phyloP scores from a whole-genome alignment of 53 echinoderm and acorn worm genomes.

The Hippasteria phrygiana region DNA sequence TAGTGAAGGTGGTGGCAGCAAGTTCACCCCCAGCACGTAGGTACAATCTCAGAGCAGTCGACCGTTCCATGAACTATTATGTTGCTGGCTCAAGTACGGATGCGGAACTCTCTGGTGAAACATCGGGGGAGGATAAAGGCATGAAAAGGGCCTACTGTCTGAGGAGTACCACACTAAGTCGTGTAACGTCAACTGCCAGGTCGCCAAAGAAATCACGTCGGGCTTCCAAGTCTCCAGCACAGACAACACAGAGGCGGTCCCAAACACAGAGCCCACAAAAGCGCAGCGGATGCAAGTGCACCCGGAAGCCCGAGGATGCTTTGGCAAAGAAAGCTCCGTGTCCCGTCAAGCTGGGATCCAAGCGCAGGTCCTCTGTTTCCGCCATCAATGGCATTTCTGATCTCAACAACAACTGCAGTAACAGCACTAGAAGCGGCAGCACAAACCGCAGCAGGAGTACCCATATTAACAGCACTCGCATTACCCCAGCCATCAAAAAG shows the following conservation, averaged over 20 bases:
- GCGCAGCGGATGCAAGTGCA: background rate
- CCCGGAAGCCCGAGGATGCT: background rate
- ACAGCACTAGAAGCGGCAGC: background rate
- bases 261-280: background rate
- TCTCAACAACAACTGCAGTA: conserved; percentile 29
- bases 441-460: background rate
- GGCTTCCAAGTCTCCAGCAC: background rate
- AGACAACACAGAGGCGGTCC: background rate
- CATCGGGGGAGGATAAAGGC: background rate
- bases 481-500: background rate
- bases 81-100: conserved; percentile 22
- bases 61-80: background rate
- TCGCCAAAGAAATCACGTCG: conserved; percentile 10
- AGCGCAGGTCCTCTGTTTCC: background rate
- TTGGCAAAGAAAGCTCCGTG: background rate
- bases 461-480: background rate
- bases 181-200: background rate
- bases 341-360: background rate
- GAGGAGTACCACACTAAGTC: background rate
- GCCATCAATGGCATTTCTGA: background rate
- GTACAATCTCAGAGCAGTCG: conserved; percentile 34
- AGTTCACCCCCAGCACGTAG: background rate
- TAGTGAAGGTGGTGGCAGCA: background rate
- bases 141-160: background rate
- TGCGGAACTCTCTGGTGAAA: background rate